Percentiles rank a stretch among this genome's conserved stretches.
phyloP scores from a whole-genome alignment of 2,113 vertebrate species.

The Aspiorhynchus laticeps region DNA sequence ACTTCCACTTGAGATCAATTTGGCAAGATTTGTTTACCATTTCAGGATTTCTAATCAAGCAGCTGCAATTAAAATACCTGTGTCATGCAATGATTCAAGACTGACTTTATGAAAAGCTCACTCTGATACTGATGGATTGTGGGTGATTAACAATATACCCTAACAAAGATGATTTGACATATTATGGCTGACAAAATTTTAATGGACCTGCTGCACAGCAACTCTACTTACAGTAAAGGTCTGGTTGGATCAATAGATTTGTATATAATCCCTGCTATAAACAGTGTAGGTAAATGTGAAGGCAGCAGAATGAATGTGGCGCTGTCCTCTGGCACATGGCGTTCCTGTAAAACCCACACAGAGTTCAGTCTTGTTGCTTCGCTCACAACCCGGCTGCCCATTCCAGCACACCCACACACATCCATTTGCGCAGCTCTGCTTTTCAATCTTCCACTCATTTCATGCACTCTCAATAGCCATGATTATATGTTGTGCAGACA shows the following conservation, averaged over 20 bases:
- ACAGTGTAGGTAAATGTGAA: not conserved
- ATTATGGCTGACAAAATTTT: not conserved
- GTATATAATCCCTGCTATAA: not conserved
- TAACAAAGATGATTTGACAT: not conserved
- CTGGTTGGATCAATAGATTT: not conserved
- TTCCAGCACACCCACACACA: conserved; percentile 51
- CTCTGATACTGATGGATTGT: not conserved
- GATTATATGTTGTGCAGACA: conserved; percentile 45
- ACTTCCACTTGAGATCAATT: not conserved
- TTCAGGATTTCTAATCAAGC: not conserved
- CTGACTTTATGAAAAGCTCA: not conserved
- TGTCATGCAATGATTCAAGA: not conserved
- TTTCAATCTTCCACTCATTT: conserved; percentile 50
- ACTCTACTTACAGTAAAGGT: not conserved
- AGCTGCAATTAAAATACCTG: not conserved
- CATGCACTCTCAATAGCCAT: conserved; percentile 26
- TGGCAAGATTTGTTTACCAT: not conserved
- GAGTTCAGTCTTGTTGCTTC: conserved; percentile 45
- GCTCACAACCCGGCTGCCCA: conserved; percentile 36
- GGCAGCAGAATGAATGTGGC: conserved; percentile 19
- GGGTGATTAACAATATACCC: not conserved
- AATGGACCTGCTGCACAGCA: not conserved
- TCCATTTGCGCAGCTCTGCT: conserved; percentile 49
- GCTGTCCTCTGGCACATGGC: conserved; percentile 37
- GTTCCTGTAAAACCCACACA: conserved; percentile 50